Evolutionary conservation across 1,140 invertebrate genomes (phyloP), one percentile per base, ranked within the genome.

Genomic region (Caenorhabditis remanei): DNA sequence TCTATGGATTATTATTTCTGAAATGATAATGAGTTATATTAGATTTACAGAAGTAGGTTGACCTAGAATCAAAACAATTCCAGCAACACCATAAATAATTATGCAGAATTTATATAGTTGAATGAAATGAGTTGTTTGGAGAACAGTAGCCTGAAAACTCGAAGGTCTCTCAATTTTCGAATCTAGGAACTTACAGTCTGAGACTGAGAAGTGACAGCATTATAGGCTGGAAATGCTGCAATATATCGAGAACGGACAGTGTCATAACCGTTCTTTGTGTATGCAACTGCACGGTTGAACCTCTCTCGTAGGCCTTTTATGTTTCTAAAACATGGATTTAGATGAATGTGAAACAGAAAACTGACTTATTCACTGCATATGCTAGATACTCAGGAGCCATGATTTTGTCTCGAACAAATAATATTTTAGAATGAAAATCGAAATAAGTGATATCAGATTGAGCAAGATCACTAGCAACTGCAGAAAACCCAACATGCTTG

Each of bases 351-450:
- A 32, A n/a, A 8, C 21, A 13, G 24, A 61, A 84, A 43, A 19
- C 83, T 1, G 16, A 85, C 84, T 85, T 85, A 43, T 71, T 79
- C 21, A 85, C 85, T n/a, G 85, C 85, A 43, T 61, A 85, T 24
- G 85, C 85, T 16, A 85, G 43, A 48, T 55, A 75, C 16, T 75
- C 65, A 19, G 85, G 85, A 16, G 46, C 85, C 48, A 67, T 53
- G 48, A 85, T 58, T 40, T 24, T 85, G 43, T 85, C 85, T 48
- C 67, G 19, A 8, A 85, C 85, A n/a, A 85, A 85, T 19, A 85
- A 24, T n/a, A 85, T 48, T 56, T 79, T 71, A 0, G 84, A 65
- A 40, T 61, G 56, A 32, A 19, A 65, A 46, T 63, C 46, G 58
- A 85, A 63, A 48, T 85, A 63, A 7, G 56, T 63, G 61, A 85